phyloP scores from a whole-genome alignment of 2,797 vertebrate species.

The Lithobates pipiens region DNA sequence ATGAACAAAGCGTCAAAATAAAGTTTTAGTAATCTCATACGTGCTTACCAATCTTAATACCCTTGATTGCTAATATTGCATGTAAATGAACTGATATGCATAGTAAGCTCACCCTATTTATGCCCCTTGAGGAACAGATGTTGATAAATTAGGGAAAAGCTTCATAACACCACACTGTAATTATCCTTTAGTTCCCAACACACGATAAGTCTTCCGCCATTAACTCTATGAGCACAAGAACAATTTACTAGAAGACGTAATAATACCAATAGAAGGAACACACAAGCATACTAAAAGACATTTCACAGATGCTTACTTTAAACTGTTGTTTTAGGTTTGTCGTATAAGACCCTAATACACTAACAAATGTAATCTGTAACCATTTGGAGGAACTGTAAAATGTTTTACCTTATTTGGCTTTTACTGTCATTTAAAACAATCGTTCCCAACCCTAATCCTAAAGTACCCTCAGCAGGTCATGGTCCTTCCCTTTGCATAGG shows the following conservation, averaged over 20 bases:
- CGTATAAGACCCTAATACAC: too few relatives aligned
- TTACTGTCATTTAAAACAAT: neutral
- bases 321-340: too few relatives aligned
- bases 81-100: slow-evolving; percentile 37
- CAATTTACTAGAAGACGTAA: neutral
- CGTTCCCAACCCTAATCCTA: neutral
- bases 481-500: too few relatives aligned
- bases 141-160: slow-evolving; percentile 39
- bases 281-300: too few relatives aligned
- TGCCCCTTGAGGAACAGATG: slow-evolving; percentile 39
- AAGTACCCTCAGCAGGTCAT: too few relatives aligned
- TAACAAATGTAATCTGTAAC: too few relatives aligned
- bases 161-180: slow-evolving; percentile 6
- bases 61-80: slow-evolving; percentile 15
- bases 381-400: neutral
- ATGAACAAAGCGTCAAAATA: neutral
- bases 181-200: neutral
- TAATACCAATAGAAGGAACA: neutral
- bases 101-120: slow-evolving; percentile 14
- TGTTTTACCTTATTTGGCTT: too few relatives aligned
- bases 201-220: neutral
- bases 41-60: slow-evolving; percentile 5
- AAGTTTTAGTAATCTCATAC: slow-evolving; percentile 3
- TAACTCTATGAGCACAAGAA: neutral
- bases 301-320: too few relatives aligned